Conservation (phyloP, 2,113 vertebrate species). For the Mesembrinibis cayennensis region DNA sequence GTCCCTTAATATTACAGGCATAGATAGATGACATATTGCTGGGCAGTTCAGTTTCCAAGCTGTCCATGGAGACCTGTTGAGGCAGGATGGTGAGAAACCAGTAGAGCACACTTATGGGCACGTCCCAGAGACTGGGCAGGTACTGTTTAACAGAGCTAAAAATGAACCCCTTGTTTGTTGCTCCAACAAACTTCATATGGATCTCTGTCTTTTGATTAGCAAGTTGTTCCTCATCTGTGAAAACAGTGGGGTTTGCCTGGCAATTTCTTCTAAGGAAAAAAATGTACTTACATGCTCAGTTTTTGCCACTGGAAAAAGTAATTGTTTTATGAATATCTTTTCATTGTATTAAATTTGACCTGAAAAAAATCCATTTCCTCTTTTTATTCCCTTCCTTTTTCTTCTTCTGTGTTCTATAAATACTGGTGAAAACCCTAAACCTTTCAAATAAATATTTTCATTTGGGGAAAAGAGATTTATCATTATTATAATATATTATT, state of each 20-base stretch:
- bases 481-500: not conserved
- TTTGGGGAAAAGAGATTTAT: not conserved
- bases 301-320: not conserved
- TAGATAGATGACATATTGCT: fast-evolving
- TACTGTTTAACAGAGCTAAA: not conserved
- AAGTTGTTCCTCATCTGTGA: not conserved
- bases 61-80: not conserved
- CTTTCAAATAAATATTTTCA: not conserved
- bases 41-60: not conserved
- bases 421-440: not conserved
- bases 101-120: not conserved
- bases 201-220: fast-evolving
- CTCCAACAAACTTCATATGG: fast-evolving
- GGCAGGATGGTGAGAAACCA: not conserved
- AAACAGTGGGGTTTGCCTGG: not conserved
- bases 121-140: fast-evolving
- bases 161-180: not conserved
- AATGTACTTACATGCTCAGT: not conserved
- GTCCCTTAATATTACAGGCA: not conserved
- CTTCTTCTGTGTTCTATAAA: not conserved
- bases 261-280: not conserved
- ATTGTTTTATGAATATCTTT: not conserved
- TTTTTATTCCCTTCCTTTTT: not conserved
- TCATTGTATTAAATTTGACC: not conserved
- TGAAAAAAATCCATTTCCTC: not conserved